Conservation (phyloP, 92 coral and sea anemone genomes). For the Scolanthus callimorphus region DNA sequence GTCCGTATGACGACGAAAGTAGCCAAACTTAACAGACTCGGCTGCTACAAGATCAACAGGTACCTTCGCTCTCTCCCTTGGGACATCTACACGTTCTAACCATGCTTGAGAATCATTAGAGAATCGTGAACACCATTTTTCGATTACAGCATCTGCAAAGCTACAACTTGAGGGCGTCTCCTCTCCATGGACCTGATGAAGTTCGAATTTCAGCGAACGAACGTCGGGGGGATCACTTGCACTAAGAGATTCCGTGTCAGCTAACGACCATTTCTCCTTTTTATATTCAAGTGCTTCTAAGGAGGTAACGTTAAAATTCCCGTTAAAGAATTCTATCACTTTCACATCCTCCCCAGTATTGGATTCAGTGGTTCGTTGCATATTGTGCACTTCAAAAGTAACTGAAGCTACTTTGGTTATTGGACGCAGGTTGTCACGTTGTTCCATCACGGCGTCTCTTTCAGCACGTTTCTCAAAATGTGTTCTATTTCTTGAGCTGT, state of each 20-base stretch:
- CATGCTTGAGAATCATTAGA: constrained; percentile 29
- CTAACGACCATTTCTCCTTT: background rate
- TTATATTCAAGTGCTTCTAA: background rate
- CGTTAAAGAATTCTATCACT: constrained; percentile 1
- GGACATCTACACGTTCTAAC: constrained; percentile 42
- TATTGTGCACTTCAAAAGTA: background rate
- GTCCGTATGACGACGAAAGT: constrained; percentile 55
- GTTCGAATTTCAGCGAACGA: constrained; percentile 34
- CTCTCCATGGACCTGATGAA: constrained; percentile 19
- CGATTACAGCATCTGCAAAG: constrained; percentile 40
- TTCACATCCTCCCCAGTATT: background rate
- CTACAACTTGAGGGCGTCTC: constrained; percentile 14
- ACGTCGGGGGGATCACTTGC: constrained; percentile 20
- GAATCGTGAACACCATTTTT: constrained; percentile 68
- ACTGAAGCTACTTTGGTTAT: background rate
- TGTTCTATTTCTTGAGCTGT: too few relatives aligned
- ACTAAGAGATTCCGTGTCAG: background rate
- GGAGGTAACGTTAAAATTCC: background rate
- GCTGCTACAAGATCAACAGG: constrained; percentile 68
- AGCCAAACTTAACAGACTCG: constrained; percentile 60
- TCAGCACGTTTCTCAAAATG: too few relatives aligned
- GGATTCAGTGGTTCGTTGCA: background rate
- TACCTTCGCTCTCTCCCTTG: constrained; percentile 6
- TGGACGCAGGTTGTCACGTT: background rate
- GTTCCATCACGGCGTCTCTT: background rate